Evolutionary conservation across 1,140 invertebrate genomes (phyloP), one percentile per base, ranked within the genome.

Genomic region (Cyrtorhinus lividipennis): DNA sequence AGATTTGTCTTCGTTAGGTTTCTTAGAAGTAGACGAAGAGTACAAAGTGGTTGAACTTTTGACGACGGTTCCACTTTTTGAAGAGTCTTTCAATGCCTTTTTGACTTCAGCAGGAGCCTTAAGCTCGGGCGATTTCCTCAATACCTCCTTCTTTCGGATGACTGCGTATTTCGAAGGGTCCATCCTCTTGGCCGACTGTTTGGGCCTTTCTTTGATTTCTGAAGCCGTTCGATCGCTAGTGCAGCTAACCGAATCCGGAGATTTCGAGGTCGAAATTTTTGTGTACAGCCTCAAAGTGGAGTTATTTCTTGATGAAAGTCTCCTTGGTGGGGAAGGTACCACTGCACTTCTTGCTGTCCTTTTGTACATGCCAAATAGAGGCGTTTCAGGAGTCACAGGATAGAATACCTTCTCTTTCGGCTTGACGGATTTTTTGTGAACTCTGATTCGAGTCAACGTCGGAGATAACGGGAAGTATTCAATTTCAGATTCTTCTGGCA

Each of bases 391-490:
- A 20, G 75, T 77, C 2, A 81, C 70, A 23, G 81, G 82, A 71
- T 81, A 82, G 68, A 79, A 83, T 48, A 81, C 70, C 13, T 80
- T 76, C 73, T 82, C 78, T 62, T 69, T 57, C 12, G 68, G 67
- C 24, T 65, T 66, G 53, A 62, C 62, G 44, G 59, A 73, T 62
- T 78, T 82, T 72, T 83, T 86, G 71, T 85, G 84, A 20, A 88
- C 81, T 71, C 85, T 81, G 69, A 88, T 88, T 75, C 84, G 82
- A 64, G 85, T 88, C 68, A 88, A 73, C 61, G 84, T 87, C 38
- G 86, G 80, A 62, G 86, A 85, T 67, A 89, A 85, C 67, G 87
- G 86, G 73, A 87, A 86, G 74, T 87, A 88, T 76, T 89, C 85
- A 67, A 88, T 81, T 75, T 83, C 81, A 58, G 81, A 73, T 24